Percentiles rank a stretch among this genome's conserved stretches.
These are phyloP conservation scores for Fistularia commersonii DNA, from an alignment of 2,797 vertebrate species.

Conservation along the genomic window DNA sequence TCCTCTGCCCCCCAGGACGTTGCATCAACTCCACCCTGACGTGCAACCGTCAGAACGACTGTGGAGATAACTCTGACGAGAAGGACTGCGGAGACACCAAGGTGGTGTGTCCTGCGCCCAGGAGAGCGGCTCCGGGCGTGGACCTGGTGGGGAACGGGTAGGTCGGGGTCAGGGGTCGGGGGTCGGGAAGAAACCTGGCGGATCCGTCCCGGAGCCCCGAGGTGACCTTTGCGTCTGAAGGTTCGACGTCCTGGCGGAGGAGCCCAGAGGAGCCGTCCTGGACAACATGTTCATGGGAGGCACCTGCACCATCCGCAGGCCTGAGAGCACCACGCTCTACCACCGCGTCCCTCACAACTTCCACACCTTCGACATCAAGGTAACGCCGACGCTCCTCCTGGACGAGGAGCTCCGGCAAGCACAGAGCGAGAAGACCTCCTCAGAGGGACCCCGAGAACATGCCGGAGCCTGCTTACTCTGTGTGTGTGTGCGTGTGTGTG, in stretches of 20 bases:
- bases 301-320: constrained; percentile 70
- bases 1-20: constrained; percentile 72
- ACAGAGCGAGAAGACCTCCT: no score
- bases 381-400: constrained; percentile 43
- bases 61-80: constrained; percentile 90
- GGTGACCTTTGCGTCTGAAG: constrained; percentile 70
- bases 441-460: no score
- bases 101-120: constrained; percentile 60
- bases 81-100: constrained; percentile 69
- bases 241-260: constrained; percentile 81
- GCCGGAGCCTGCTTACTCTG: no score
- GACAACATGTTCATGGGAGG: constrained; percentile 85
- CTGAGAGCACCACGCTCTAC: constrained; percentile 49
- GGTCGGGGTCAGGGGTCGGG: constrained; percentile 32
- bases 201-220: neutral
- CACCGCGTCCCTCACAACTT: constrained; percentile 87
- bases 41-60: constrained; percentile 92
- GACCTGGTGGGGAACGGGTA: constrained; percentile 83
- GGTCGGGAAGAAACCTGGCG: neutral
- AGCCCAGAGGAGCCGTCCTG: constrained; percentile 81
- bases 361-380: constrained; percentile 82
- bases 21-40: constrained; percentile 79
- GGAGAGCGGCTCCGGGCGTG: constrained; percentile 66
- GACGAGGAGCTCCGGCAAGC: no score
- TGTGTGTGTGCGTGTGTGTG: no score